Conservation (phyloP, 2,797 vertebrate species). For the Melanotaenia trifasciata region DNA sequence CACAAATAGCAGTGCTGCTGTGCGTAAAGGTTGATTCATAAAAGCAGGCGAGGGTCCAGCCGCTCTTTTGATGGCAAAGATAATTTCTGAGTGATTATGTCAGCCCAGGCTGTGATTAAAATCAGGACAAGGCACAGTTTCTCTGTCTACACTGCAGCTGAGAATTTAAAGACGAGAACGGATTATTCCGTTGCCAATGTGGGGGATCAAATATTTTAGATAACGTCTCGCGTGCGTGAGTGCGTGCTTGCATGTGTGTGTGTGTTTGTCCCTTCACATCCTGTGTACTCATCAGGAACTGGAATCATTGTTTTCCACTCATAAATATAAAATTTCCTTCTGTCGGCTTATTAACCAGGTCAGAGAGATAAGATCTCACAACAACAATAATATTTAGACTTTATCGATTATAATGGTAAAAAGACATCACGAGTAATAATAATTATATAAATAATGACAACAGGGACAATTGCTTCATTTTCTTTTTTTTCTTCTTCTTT, state of each 20-base stretch:
- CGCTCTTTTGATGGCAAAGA: slow-evolving; percentile 61
- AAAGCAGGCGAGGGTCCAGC: slow-evolving; percentile 40
- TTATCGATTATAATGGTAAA: not conserved
- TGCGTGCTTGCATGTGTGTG: slow-evolving; percentile 16
- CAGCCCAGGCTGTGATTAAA: slow-evolving; percentile 72
- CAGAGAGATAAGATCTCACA: slow-evolving; percentile 32
- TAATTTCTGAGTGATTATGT: slow-evolving; percentile 72
- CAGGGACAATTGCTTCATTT: not conserved
- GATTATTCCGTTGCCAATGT: slow-evolving; percentile 62
- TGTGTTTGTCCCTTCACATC: slow-evolving; percentile 33
- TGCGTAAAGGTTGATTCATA: slow-evolving; percentile 62
- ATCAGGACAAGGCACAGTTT: slow-evolving; percentile 72
- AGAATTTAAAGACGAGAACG: slow-evolving; percentile 59
- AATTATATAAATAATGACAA: not conserved
- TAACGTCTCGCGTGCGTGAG: slow-evolving; percentile 47
- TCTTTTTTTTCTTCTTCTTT: not conserved
- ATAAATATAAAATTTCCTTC: slow-evolving; percentile 55
- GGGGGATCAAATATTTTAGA: slow-evolving; percentile 66
- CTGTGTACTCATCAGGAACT: slow-evolving; percentile 43
- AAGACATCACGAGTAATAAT: not conserved
- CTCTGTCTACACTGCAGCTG: slow-evolving; percentile 27
- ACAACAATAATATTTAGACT: slow-evolving; percentile 2
- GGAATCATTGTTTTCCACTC: slow-evolving; percentile 31
- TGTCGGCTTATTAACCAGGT: slow-evolving; percentile 44
- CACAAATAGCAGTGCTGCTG: slow-evolving; percentile 29